Evolutionary conservation across 2,888 invertebrate species (phyloP), one percentile per base, ranked within the genome.

Genomic region (Dasypogon diadema): DNA sequence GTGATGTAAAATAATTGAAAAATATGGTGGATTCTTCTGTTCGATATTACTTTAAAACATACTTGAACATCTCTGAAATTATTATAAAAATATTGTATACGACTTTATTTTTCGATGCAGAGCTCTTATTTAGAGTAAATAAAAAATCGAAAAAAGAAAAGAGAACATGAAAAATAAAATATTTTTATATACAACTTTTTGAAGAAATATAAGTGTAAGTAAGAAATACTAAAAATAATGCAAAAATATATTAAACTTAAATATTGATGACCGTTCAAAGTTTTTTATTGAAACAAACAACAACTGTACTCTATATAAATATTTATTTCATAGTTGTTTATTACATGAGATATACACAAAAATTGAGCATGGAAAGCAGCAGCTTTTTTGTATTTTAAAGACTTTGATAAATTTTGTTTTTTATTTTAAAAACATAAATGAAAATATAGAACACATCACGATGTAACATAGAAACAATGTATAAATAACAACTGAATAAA

Each of bases 171-270:
- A 68, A 77, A 18, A 70, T 55, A 56, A 77, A 34, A 77, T 77
- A 77, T 77, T 77, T 77, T 77, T 77, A 74, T 77, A 77, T 77
- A 76, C 55, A 74, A 77, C 77, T 76, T 77, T 77, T 77, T 77
- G 75, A 77, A 60, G n/a, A 56, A 74, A 76, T 74, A 75, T 22
- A 73, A 73, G 56, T 73, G 55, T 56, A 73, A 73, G 54, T 42
- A 73, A 37, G 8, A 37, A 60, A 56, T 37, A 55, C 48, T 70
- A 74, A 60, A 68, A 77, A 70, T 74, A 65, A 70, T 68, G 68
- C 60, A 73, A 73, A 51, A 65, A 77, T 77, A 75, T 65, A 72
- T 73, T 56, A 73, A 77, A 51, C 60, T 73, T 65, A 65, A 77
- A 77, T 65, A 65, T 75, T 77, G 74, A 70, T 77, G 77, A 77